Evolutionary conservation across 2,113 vertebrate genomes (phyloP).

Genomic region (Phasianus colchicus): DNA sequence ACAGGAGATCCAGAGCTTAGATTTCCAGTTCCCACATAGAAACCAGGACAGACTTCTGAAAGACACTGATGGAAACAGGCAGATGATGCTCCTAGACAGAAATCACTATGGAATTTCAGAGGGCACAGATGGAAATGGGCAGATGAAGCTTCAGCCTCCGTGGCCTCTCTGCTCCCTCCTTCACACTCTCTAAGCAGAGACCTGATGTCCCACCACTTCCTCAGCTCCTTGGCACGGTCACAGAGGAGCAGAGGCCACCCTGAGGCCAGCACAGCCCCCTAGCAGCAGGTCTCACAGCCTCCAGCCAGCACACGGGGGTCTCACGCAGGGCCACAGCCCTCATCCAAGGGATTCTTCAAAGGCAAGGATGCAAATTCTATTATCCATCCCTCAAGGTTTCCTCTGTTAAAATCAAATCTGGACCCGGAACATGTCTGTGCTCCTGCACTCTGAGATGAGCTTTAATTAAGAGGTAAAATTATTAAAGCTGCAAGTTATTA

Average conservation of each 20-base stretch:
- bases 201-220: not conserved
- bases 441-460: conserved; percentile 54
- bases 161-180: not conserved
- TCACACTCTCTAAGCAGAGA: not conserved
- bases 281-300: not conserved
- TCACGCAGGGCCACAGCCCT: not conserved
- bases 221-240: not conserved
- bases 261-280: rapidly evolving
- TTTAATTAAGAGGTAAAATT: conserved; percentile 87
- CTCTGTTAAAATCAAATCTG: conserved; percentile 29
- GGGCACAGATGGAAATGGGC: not conserved
- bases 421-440: conserved; percentile 27
- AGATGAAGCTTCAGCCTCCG: no score
- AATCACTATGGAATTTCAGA: not conserved
- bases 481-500: conserved; percentile 91
- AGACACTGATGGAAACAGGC: not conserved
- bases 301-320: not conserved
- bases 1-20: rapidly evolving
- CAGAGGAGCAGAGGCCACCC: not conserved
- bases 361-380: conserved; percentile 35
- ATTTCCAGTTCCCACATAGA: not conserved
- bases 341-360: not conserved
- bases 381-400: conserved; percentile 28
- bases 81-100: not conserved
- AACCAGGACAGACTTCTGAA: not conserved